These are phyloP conservation scores for Spialia ferax DNA, from an alignment of 2,888 invertebrate genomes.

Conservation along the genomic window DNA sequence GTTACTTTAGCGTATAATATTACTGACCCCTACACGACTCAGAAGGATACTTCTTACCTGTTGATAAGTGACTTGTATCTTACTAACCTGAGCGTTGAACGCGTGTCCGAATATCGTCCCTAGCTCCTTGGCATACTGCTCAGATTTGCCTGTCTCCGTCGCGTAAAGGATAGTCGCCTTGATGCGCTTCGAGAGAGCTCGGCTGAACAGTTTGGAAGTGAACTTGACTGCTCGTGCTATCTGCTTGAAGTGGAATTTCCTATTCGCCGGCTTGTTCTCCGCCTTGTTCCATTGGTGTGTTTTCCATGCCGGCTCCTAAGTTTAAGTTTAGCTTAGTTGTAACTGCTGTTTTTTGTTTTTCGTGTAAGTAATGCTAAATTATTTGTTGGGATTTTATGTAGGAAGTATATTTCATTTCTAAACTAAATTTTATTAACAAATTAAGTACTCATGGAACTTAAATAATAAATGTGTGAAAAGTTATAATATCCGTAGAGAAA, in stretches of 20 bases:
- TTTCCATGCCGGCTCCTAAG: slow-evolving; percentile 93
- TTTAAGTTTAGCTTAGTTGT: not conserved
- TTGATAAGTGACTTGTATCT: slow-evolving; percentile 23
- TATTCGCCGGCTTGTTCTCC: slow-evolving; percentile 88
- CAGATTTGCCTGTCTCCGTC: slow-evolving; percentile 98
- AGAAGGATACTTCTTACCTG: not conserved
- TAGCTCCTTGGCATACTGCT: slow-evolving; percentile 96
- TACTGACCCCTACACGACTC: not conserved
- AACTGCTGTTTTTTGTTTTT: not conserved
- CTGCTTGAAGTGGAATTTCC: slow-evolving; percentile 98
- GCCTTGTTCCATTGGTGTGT: slow-evolving; percentile 93
- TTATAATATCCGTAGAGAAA: too few relatives aligned
- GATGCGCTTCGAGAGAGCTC: slow-evolving; percentile 96
- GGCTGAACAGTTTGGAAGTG: slow-evolving; percentile 97
- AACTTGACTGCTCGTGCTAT: slow-evolving; percentile 98
- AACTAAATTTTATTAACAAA: too few relatives aligned
- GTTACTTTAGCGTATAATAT: not conserved
- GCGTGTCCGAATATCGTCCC: slow-evolving; percentile 96
- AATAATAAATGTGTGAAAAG: too few relatives aligned
- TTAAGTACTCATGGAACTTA: too few relatives aligned
- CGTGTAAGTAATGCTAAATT: too few relatives aligned
- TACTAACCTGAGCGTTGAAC: slow-evolving; percentile 95
- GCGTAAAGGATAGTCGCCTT: slow-evolving; percentile 98
- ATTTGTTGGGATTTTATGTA: too few relatives aligned
- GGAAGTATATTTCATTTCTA: too few relatives aligned